Percentiles rank a stretch among this genome's conserved stretches.
Evolutionary conservation across 2,888 invertebrate genomes (phyloP).

Genomic region (Idaea aversata): DNA sequence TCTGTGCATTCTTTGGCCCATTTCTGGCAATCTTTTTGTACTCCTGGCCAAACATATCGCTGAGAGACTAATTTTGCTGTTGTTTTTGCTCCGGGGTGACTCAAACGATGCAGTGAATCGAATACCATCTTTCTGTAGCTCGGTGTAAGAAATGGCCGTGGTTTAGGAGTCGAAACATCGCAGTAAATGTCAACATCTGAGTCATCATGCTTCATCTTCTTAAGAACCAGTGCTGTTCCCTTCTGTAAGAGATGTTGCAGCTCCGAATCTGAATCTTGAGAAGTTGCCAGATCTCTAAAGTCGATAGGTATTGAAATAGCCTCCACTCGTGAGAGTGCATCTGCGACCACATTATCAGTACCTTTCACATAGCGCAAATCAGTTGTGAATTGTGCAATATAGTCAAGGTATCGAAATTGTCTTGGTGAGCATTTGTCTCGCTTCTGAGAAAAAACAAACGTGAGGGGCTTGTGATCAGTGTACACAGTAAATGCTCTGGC

Average conservation of each 20-base stretch:
- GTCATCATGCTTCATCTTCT: constrained; percentile 16
- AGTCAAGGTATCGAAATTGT: constrained; percentile 44
- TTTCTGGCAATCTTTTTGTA: constrained; percentile 37
- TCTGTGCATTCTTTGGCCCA: constrained; percentile 30
- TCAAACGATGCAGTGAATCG: constrained; percentile 24
- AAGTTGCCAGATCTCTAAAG: constrained; percentile 16
- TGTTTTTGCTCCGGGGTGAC: constrained; percentile 28
- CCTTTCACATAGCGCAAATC: constrained; percentile 43
- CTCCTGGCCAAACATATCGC: constrained; percentile 39
- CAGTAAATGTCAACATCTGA: constrained; percentile 20
- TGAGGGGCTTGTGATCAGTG: constrained; percentile 44
- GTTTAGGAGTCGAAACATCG: constrained; percentile 20
- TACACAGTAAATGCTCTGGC: constrained; percentile 13
- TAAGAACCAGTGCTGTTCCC: constrained; percentile 17
- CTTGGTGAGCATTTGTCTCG: constrained; percentile 41
- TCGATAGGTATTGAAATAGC: constrained; percentile 20
- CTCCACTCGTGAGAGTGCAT: constrained; percentile 40
- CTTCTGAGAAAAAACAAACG: constrained; percentile 39
- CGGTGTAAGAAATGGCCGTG: constrained; percentile 24
- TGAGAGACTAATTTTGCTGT: constrained; percentile 30
- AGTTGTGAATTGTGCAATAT: constrained; percentile 46
- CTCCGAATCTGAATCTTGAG: constrained; percentile 25
- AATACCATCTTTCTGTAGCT: constrained; percentile 23
- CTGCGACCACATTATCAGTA: constrained; percentile 43
- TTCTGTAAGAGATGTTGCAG: constrained; percentile 14